Evolutionary conservation across 2,113 vertebrate species (phyloP).

Genomic region (Proterorhinus semilunaris): DNA sequence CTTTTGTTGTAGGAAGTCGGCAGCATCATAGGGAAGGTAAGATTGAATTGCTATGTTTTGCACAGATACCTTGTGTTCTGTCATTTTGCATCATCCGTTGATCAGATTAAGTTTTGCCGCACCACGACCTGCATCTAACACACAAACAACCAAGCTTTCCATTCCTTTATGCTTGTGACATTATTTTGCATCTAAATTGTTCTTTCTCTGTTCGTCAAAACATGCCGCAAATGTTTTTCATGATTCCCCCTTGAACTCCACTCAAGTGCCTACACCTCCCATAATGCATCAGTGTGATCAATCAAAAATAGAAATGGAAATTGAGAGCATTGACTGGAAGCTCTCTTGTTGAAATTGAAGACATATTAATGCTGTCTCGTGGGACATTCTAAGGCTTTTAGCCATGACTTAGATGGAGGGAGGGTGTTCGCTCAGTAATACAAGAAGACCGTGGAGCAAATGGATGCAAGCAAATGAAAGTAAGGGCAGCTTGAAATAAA

Average conservation of each 20-base stretch:
- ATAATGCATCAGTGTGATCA: slow-evolving; percentile 62
- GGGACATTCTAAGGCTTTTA: slow-evolving; percentile 48
- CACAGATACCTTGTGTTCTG: not conserved
- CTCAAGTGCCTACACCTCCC: slow-evolving; percentile 25
- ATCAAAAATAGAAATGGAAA: slow-evolving; percentile 55
- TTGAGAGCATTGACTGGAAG: slow-evolving; percentile 57
- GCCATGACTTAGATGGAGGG: slow-evolving; percentile 34
- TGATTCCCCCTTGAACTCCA: slow-evolving; percentile 38
- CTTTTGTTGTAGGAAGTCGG: slow-evolving; percentile 71
- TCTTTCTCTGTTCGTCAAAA: slow-evolving; percentile 30
- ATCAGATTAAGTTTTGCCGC: slow-evolving; percentile 17
- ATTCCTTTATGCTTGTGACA: slow-evolving; percentile 6
- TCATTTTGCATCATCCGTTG: not conserved
- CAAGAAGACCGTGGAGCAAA: slow-evolving; percentile 20
- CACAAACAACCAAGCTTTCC: slow-evolving; percentile 8
- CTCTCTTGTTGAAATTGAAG: slow-evolving; percentile 61
- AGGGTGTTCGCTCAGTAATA: slow-evolving; percentile 26
- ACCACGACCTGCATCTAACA: slow-evolving; percentile 7
- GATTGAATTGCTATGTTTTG: slow-evolving; percentile 21
- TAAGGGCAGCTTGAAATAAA: slow-evolving; percentile 17
- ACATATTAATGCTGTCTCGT: slow-evolving; percentile 57
- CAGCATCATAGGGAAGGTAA: slow-evolving; percentile 80
- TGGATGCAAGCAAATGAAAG: slow-evolving; percentile 16
- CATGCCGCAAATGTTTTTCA: slow-evolving; percentile 32
- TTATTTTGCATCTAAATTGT: slow-evolving; percentile 7